Conservation (phyloP, 2,888 invertebrate genomes). For the Eupithecia subumbrata region DNA sequence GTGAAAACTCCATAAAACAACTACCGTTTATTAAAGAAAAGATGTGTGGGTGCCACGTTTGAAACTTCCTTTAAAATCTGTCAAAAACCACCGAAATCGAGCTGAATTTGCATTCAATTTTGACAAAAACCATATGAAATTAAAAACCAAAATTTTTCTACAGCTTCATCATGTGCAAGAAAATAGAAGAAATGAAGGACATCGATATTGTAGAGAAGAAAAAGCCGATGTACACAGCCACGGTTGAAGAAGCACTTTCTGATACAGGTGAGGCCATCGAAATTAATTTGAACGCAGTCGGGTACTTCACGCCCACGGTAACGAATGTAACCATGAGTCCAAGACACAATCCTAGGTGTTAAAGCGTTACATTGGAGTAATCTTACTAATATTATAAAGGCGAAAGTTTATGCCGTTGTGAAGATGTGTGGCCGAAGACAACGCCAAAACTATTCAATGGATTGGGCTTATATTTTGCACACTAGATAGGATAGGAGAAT, state of each 20-base stretch:
- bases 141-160: slow-evolving; percentile 24
- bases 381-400: too few relatives aligned
- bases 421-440: too few relatives aligned
- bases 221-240: slow-evolving; percentile 51
- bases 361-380: neutral
- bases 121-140: neutral
- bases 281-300: neutral
- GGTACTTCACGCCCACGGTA: neutral
- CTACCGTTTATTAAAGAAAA: neutral
- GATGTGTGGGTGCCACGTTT: too few relatives aligned
- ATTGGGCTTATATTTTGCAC: too few relatives aligned
- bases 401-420: too few relatives aligned
- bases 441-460: too few relatives aligned
- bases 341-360: too few relatives aligned
- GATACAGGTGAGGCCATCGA: slow-evolving; percentile 62
- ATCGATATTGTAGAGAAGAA: slow-evolving; percentile 56
- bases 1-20: neutral
- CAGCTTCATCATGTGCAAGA: slow-evolving; percentile 54
- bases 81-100: neutral
- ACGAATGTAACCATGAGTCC: too few relatives aligned
- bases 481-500: neutral
- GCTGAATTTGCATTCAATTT: neutral
- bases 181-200: slow-evolving; percentile 50
- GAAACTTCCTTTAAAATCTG: neutral
- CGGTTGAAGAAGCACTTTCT: slow-evolving; percentile 70